Evolutionary conservation across 2,888 invertebrate genomes (phyloP).

Genomic region (Epirrhoe tristata): DNA sequence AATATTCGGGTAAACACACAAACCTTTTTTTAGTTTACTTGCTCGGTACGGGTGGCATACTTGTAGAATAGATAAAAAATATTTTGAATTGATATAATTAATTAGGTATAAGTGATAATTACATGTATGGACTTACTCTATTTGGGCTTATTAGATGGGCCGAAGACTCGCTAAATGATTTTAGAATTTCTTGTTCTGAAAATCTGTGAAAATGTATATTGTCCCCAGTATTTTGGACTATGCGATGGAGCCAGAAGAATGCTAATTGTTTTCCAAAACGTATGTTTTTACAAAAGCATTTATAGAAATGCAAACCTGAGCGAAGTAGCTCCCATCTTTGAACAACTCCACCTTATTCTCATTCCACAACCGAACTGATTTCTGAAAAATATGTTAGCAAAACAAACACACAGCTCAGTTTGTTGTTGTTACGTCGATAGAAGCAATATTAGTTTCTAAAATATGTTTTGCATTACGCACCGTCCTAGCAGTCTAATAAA

Average conservation of each 20-base stretch:
- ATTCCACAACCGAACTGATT: slow-evolving; percentile 17
- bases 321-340: not conserved
- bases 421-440: slow-evolving; percentile 43
- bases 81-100: not conserved
- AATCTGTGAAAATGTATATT: too few species aligned
- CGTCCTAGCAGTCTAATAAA: slow-evolving; percentile 33
- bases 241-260: too few species aligned
- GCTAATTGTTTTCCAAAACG: too few species aligned
- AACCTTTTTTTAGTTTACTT: slow-evolving; percentile 35
- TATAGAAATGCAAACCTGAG: not conserved
- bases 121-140: too few species aligned
- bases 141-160: too few species aligned
- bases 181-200: too few species aligned
- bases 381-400: slow-evolving; percentile 45
- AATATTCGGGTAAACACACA: slow-evolving; percentile 40
- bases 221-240: too few species aligned
- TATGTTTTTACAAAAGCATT: too few species aligned
- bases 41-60: slow-evolving; percentile 23
- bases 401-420: slow-evolving; percentile 43
- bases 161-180: too few species aligned
- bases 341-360: not conserved
- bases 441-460: slow-evolving; percentile 39
- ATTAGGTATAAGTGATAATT: too few species aligned
- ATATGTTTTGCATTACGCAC: slow-evolving; percentile 30
- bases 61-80: not conserved